These are phyloP conservation scores for Diuraphis noxia DNA, from an alignment of 1,140 invertebrate species.

Conservation along the genomic window DNA sequence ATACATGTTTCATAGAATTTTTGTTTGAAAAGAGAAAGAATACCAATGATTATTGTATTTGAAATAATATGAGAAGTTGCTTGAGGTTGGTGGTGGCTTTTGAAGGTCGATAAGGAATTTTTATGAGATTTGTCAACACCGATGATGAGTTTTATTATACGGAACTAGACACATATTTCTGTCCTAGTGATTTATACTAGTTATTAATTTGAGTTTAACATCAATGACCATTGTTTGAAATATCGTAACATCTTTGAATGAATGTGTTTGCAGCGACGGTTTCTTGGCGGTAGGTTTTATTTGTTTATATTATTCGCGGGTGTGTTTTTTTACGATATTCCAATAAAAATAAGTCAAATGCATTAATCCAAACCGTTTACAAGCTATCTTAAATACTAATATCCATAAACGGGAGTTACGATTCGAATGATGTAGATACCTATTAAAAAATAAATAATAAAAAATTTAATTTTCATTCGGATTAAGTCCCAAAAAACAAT, in stretches of 20 bases:
- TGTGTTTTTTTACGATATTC: neutral
- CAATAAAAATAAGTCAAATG: neutral
- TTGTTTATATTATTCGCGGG: neutral
- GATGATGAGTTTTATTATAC: neutral
- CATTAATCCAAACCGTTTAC: neutral
- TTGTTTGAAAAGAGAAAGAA: neutral
- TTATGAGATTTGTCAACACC: neutral
- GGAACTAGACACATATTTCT: neutral
- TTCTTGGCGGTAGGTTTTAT: neutral
- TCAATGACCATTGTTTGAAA: neutral
- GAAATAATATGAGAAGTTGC: neutral
- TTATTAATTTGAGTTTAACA: conserved; percentile 5
- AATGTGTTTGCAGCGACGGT: neutral
- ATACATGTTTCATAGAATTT: no score
- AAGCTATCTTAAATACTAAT: neutral
- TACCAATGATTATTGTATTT: no score
- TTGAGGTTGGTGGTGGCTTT: neutral
- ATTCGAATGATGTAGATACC: neutral
- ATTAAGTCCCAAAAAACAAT: neutral
- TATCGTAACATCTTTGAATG: neutral
- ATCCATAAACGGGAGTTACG: neutral
- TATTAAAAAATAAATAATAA: neutral
- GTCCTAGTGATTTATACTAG: neutral
- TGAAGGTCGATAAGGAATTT: neutral
- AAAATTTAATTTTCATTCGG: neutral